A percentile compares a stretch with the other conserved stretches of the same genome.
phyloP scores from a whole-genome alignment of 2,888 invertebrate species.

The Spilosoma lubricipeda region DNA sequence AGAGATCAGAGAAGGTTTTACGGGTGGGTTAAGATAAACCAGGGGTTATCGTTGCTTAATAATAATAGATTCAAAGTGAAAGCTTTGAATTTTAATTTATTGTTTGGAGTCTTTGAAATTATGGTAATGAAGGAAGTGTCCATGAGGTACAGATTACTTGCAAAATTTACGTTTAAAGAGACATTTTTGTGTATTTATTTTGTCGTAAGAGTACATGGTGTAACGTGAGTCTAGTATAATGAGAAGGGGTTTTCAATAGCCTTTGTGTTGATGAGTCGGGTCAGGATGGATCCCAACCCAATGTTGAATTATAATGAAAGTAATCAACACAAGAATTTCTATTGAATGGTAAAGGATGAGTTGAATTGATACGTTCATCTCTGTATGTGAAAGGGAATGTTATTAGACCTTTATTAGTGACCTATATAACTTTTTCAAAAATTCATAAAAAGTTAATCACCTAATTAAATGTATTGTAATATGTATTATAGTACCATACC shows the following conservation, averaged over 20 bases:
- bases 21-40: conserved; percentile 45
- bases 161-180: conserved; percentile 4
- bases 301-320: neutral
- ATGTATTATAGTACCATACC: too few relatives aligned
- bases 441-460: too few relatives aligned
- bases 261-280: neutral
- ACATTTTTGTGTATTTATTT: neutral
- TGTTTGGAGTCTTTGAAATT: conserved; percentile 17
- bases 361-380: too few relatives aligned
- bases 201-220: neutral
- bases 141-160: neutral
- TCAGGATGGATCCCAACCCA: neutral
- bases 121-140: conserved; percentile 3
- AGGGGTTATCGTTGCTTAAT: conserved; percentile 43
- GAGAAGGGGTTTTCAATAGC: neutral
- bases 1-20: conserved; percentile 43
- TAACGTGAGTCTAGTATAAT: neutral
- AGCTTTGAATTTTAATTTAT: conserved; percentile 53
- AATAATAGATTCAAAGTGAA: conserved; percentile 45
- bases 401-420: too few relatives aligned
- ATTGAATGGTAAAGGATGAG: too few relatives aligned
- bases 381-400: too few relatives aligned
- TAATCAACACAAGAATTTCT: neutral
- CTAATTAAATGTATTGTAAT: too few relatives aligned
- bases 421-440: too few relatives aligned